Evolutionary conservation across 2,797 vertebrate species (phyloP), one percentile per base, ranked within the genome.

Genomic region (Cirrhinus mrigala): DNA sequence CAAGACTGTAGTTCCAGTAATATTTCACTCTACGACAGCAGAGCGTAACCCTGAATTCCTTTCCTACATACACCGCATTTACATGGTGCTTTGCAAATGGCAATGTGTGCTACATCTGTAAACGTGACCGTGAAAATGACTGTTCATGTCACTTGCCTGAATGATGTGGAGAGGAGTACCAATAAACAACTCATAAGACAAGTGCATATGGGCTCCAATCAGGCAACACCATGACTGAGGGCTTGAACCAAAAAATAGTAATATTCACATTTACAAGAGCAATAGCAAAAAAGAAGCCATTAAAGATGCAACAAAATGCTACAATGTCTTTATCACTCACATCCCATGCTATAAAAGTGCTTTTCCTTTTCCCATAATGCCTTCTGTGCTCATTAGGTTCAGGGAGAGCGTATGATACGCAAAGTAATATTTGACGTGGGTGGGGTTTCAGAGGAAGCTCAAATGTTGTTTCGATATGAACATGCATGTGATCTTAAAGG

Each of bases 301-400:
- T 24, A 84, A 75, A 71, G 79, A 85, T 85, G 83, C 83, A 83
- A 82, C 74, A 60, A 88, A 86, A 86, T 86, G 87, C 87, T 86
- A 88, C 87, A 29, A 33, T 73, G 73, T 62, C 69, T 69, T 58
- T 64, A 20, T 48, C 22, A 60, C 50, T 79, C 74, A 60, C 40
- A 85, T 80, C 33, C 40, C 80, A 85, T 85, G 81, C 84, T 86
- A 69, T 78, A 79, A 87, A 87, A 85, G 87, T 87, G 83, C 87
- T 85, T 78, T 81, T 88, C 37, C 48, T 74, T 77, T 83, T 20
- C 60, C 22, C 69, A 50, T 66, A 62, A 29, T 58, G 16, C 71
- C 22, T 58, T 74, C 54, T 78, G 64, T 85, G 75, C 60, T 83
- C 84, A 52, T 48, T 82, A 60, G 33, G 50, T 79, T 52, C 37